Base-by-base conservation (phyloP, 2,113 vertebrate species). In the Paratilapia polleni region DNA sequence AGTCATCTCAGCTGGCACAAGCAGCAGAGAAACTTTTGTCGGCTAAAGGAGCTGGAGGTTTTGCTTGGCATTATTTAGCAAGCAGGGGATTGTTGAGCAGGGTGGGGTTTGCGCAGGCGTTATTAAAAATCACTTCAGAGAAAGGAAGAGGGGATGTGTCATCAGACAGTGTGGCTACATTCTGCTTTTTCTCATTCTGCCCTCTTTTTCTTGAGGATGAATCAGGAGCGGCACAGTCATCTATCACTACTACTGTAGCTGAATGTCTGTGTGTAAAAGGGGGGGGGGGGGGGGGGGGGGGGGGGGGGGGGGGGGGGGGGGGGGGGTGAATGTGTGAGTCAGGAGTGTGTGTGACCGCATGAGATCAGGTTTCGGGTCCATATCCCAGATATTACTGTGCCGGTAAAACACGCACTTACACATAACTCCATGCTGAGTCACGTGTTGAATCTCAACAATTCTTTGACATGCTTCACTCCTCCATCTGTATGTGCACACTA, bases 121-220 rank as follows among this genome's bases (percentile, higher is more conserved):
- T 86, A 84, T 91, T 89, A 89, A 91, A 88, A 91, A 86, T 88
- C 85, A 68, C 70, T 88, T 85, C 38, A 61, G 82, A 86, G 88
- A 88, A 91, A 92, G 85, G 81, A 90, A 85, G 85, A 86, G 61
- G 60, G 66, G 76, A 90, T 93, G 92, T 91, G 88, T 94, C 90
- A 93, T 91, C 92, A 87, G 83, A 90, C 89, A 83, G 82, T 58
- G 60, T 66, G 86, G 82, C 83, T 76, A 70, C 88, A 56, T 31
- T 82, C 77, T 20, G 19, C 47, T 60, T 66, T 77, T 64, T 77
- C 57, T 54, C 12, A 26, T 13, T 52, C 83, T 59, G 56, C 47
- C 17, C 24, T 10, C 59, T 81, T 61, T 8, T 47, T 79, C 58
- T 70, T 11, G 24, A 43, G 58, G 11, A 14, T 66, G 68, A 89